Conservation (phyloP, 2,888 invertebrate species). For the Hoplodrina blanda region DNA sequence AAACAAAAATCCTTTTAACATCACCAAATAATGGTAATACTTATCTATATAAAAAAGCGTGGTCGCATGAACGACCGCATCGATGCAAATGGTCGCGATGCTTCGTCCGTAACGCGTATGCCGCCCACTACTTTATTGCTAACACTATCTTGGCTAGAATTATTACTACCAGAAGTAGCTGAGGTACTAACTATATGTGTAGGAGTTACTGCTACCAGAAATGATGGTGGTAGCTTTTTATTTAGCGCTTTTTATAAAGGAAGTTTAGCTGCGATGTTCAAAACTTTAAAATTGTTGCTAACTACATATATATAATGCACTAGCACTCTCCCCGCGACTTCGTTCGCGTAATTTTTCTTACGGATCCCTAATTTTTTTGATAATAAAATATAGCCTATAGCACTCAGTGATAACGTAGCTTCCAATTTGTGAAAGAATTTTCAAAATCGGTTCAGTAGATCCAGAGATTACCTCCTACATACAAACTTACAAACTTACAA, state of each 20-base stretch:
- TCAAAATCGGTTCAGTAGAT: too few species aligned
- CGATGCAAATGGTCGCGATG: slow-evolving; percentile 51
- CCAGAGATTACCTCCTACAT: too few species aligned
- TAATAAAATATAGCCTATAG: too few species aligned
- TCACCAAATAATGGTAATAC: not conserved
- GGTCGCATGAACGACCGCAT: slow-evolving; percentile 35
- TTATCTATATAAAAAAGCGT: slow-evolving; percentile 16
- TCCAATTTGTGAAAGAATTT: too few species aligned
- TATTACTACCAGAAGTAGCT: slow-evolving; percentile 31
- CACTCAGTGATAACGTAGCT: too few species aligned
- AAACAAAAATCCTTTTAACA: too few species aligned
- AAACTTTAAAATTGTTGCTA: not conserved
- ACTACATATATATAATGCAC: too few species aligned
- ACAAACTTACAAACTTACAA: too few species aligned
- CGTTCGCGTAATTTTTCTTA: too few species aligned
- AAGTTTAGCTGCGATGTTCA: not conserved
- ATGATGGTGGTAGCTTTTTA: not conserved
- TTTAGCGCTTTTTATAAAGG: accelerated
- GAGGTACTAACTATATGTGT: not conserved
- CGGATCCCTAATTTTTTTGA: too few species aligned
- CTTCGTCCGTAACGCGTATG: slow-evolving; percentile 36
- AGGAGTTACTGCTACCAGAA: slow-evolving; percentile 24
- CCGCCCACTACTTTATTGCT: slow-evolving; percentile 19
- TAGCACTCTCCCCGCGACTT: too few species aligned
- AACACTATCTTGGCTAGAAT: slow-evolving; percentile 33